Evolutionary conservation across 1,140 invertebrate genomes (phyloP).

Genomic region (Leptopilina clavipes): DNA sequence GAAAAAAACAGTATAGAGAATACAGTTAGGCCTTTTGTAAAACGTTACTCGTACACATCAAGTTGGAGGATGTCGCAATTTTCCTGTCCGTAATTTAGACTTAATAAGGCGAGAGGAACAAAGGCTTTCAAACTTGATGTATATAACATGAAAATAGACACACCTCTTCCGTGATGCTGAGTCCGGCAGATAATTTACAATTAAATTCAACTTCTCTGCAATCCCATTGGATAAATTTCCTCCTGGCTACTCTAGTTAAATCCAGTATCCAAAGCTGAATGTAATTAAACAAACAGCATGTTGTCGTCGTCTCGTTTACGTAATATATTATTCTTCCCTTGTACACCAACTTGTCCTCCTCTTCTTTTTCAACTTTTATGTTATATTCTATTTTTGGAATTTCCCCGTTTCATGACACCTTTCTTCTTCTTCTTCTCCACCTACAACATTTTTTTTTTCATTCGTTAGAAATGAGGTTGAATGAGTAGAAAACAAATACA

Average conservation of each 20-base stretch:
- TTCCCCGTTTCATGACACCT: background rate
- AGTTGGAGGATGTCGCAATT: slow-evolving; percentile 43
- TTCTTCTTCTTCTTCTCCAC: background rate
- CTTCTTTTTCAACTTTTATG: slow-evolving; percentile 16
- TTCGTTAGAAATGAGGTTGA: background rate
- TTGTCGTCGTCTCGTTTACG: background rate
- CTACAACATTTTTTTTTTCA: background rate
- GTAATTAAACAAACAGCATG: slow-evolving; percentile 33
- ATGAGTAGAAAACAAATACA: background rate
- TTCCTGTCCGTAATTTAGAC: slow-evolving; percentile 36
- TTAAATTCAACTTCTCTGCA: background rate
- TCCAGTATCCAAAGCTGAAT: background rate
- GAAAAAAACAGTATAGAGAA: background rate
- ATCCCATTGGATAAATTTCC: slow-evolving; percentile 11
- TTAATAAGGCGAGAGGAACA: slow-evolving; percentile 39
- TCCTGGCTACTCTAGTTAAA: background rate
- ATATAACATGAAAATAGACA: background rate
- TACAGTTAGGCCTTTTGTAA: slow-evolving; percentile 13
- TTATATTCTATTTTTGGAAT: slow-evolving; percentile 26
- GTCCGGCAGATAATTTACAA: background rate
- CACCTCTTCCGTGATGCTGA: slow-evolving; percentile 20
- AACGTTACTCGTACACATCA: background rate
- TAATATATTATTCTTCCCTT: background rate
- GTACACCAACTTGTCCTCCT: background rate
- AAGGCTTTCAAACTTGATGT: slow-evolving; percentile 7